Conservation (phyloP, 1,140 invertebrate genomes). For the Drosophila sproati region DNA sequence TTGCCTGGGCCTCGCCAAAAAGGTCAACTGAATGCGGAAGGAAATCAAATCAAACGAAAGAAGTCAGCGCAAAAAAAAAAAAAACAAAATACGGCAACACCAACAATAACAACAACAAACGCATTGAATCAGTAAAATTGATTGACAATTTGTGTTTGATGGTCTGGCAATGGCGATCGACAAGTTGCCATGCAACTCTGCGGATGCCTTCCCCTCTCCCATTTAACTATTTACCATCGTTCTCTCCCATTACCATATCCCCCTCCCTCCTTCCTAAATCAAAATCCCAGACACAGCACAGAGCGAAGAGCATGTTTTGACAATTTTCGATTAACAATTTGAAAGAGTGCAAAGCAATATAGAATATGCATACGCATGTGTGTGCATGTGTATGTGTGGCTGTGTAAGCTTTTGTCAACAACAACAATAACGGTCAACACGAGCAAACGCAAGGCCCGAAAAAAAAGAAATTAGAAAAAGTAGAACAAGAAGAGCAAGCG, state of each 20-base stretch:
- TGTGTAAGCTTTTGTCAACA: constrained; percentile 28
- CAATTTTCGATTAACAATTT: constrained; percentile 38
- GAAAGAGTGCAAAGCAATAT: constrained; percentile 28
- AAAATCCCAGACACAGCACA: no score
- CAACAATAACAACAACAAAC: constrained; percentile 14
- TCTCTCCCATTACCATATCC: no score
- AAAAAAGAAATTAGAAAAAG: constrained; percentile 28
- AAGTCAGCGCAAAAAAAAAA: constrained; percentile 11
- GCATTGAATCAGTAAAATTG: constrained; percentile 54
- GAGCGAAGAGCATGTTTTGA: constrained; percentile 9
- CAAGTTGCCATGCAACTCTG: constrained; percentile 45
- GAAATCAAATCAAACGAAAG: constrained; percentile 57
- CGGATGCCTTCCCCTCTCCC: neutral
- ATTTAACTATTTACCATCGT: neutral
- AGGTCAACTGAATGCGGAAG: constrained; percentile 72
- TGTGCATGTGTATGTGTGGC: neutral
- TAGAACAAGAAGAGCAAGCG: constrained; percentile 40
- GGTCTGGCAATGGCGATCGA: constrained; percentile 48
- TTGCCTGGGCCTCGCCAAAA: constrained; percentile 29
- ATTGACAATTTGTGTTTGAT: constrained; percentile 62
- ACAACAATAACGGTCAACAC: constrained; percentile 52
- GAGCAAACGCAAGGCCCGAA: constrained; percentile 36
- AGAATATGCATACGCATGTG: constrained; percentile 4
- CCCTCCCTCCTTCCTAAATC: no score
- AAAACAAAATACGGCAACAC: neutral